phyloP scores from a whole-genome alignment of 2,797 vertebrate genomes.

The Cetoscarus ocellatus region DNA sequence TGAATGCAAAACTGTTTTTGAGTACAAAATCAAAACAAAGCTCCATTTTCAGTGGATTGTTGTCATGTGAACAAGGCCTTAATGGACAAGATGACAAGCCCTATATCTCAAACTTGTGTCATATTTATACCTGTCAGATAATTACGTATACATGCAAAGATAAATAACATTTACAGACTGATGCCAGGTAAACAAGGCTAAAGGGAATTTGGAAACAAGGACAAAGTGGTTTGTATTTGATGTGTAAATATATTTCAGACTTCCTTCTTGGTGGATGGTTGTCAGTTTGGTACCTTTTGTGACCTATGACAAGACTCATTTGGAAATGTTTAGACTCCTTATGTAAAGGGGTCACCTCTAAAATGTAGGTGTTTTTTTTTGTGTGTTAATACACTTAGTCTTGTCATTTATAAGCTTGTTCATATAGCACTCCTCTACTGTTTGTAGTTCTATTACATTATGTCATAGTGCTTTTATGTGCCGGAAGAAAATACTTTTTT shows the following conservation, averaged over 20 bases:
- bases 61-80: conserved; percentile 20
- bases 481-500: conserved; percentile 18
- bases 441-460: conserved; percentile 54
- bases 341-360: conserved; percentile 18
- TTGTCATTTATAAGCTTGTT: conserved; percentile 34
- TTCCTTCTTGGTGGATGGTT: conserved; percentile 41
- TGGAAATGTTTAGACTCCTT: conserved; percentile 24
- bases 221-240: conserved; percentile 22
- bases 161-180: conserved; percentile 20
- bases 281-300: conserved; percentile 36
- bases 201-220: conserved; percentile 6
- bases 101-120: conserved; percentile 39
- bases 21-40: no score
- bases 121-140: conserved; percentile 43
- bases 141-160: conserved; percentile 35
- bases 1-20: no score
- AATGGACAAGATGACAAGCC: conserved; percentile 22
- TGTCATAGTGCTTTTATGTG: conserved; percentile 46
- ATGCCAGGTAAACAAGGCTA: background rate
- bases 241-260: conserved; percentile 75
- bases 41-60: no score
- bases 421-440: conserved; percentile 30
- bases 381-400: conserved; percentile 32
- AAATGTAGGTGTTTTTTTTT: conserved; percentile 15
- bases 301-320: conserved; percentile 22